Conservation (phyloP, 1,140 invertebrate genomes). For the Eriocheir sinensis region DNA sequence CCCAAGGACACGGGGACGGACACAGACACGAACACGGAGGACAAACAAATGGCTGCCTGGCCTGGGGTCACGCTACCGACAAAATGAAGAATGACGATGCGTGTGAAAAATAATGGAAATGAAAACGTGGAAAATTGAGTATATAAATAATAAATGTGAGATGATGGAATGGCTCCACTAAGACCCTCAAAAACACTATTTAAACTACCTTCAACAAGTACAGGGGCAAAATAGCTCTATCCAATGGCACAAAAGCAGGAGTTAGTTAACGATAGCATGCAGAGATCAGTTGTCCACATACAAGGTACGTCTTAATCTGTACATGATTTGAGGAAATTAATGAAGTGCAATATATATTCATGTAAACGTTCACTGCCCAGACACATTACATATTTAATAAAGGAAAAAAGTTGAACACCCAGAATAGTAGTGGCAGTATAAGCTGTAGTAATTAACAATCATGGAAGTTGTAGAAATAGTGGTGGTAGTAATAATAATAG, state of each 20-base stretch:
- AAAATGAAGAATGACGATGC: neutral
- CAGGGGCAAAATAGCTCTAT: neutral
- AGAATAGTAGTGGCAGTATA: too few species aligned
- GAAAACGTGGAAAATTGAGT: conserved; percentile 2
- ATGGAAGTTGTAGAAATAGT: too few species aligned
- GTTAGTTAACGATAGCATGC: neutral
- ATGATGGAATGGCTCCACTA: neutral
- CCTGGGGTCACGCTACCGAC: neutral
- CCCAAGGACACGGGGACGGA: too few species aligned
- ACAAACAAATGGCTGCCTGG: too few species aligned
- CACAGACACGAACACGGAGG: neutral
- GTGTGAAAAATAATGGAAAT: neutral
- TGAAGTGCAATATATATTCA: too few species aligned
- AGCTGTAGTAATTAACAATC: too few species aligned
- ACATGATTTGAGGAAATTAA: neutral
- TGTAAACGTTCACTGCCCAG: too few species aligned
- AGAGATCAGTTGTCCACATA: conserved; percentile 1
- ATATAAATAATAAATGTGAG: neutral
- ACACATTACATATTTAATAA: too few species aligned
- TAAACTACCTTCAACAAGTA: neutral
- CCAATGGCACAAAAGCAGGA: neutral
- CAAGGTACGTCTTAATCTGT: neutral
- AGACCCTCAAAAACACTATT: neutral
- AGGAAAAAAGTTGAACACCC: neutral
- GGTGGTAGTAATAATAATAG: too few species aligned